Base-by-base conservation (phyloP, 1,140 invertebrate genomes). In the Diorhabda elongata region DNA sequence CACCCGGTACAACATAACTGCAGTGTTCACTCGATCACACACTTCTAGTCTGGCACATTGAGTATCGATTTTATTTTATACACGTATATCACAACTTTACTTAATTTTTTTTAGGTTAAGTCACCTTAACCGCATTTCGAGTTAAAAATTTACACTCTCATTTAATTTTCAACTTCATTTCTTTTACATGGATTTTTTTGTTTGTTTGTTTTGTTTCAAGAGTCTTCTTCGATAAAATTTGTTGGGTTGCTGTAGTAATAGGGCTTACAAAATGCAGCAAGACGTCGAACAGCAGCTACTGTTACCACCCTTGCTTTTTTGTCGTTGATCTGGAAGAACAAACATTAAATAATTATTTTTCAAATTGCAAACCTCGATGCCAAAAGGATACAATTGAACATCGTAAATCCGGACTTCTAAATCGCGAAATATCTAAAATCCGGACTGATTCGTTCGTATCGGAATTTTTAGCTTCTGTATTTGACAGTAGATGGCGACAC, bases 271-370 rank as follows among this genome's bases (percentile, higher is more conserved):
- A 87, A 96, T 95, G 85, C 90, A 91, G 86, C 93, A 96, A 69
- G 92, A 93, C 73, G 92, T 88, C 74, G 92, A 94, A 86, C 94
- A 96, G 87, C 93, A 95, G 87, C 92, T 93, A 84, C 91, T 94
- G 70, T 92, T 92, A 70, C 93, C 92, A 71, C 92, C 92, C 90
- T 96, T 96, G 85, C 92, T 95, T 82, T 96, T 96, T 84, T 94
- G 92, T 85, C 93, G 89, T 88, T 95, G 93, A 90, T 95, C 94
- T 95, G 87, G 61, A 91, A 90, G 71, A 11, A 2, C 6, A 52
- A 52, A 52, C 47, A 52, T 8, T 8, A 52, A 52, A 8, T 52
- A 52, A 26, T 26, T 26, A 26, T 26, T 26, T 26, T 26, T 26
- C 26, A 26, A 26, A 26, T 26, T 26, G 26, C 26, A 26, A 26